A percentile compares a stretch with the other conserved stretches of the same genome.
These are phyloP conservation scores for Trachops cirrhosus DNA, from an alignment of 2,797 vertebrate species.

Conservation along the genomic window DNA sequence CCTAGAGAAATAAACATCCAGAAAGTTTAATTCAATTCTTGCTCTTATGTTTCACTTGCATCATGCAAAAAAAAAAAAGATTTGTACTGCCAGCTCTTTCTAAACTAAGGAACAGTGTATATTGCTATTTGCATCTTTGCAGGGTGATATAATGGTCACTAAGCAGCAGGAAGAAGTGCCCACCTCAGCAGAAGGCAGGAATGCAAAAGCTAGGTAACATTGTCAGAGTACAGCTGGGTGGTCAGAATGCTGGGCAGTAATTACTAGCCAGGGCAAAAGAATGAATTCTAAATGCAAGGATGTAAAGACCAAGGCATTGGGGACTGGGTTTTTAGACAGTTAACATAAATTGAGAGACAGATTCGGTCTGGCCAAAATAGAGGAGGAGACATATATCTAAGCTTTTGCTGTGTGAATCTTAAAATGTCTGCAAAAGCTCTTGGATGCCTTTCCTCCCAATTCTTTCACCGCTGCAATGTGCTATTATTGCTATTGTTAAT, in stretches of 20 bases:
- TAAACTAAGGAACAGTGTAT: neutral
- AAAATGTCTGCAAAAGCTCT: constrained; percentile 15
- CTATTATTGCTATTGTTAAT: neutral
- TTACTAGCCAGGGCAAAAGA: constrained; percentile 25
- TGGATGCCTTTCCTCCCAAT: neutral
- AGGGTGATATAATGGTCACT: constrained; percentile 1
- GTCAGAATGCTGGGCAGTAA: neutral
- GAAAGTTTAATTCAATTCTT: neutral
- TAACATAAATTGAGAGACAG: constrained; percentile 27
- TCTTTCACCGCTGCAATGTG: neutral
- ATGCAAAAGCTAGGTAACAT: neutral
- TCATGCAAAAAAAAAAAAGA: neutral
- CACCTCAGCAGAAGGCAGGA: constrained; percentile 44
- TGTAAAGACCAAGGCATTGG: constrained; percentile 18
- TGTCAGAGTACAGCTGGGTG: neutral
- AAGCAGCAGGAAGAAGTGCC: constrained; percentile 33
- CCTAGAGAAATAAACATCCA: constrained; percentile 14
- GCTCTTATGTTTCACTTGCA: constrained; percentile 20
- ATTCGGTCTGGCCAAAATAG: constrained; percentile 20
- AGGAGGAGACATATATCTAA: neutral
- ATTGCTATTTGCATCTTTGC: constrained; percentile 7
- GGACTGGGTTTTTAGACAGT: constrained; percentile 23
- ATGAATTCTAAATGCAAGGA: constrained; percentile 13
- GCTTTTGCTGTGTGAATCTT: neutral
- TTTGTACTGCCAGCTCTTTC: neutral